Conservation (phyloP, 2,888 invertebrate genomes). For the Galerucella calmariensis region DNA sequence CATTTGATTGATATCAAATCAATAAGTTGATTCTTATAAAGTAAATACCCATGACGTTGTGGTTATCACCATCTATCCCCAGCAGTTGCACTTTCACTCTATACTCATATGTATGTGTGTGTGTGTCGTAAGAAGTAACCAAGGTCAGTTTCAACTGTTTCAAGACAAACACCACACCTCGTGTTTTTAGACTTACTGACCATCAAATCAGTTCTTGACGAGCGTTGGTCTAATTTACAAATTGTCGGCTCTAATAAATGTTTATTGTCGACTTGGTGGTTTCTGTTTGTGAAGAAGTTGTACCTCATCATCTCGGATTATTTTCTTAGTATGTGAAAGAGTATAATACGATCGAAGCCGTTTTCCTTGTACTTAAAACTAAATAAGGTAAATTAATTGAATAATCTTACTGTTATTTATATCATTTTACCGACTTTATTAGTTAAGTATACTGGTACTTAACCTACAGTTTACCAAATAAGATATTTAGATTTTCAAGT, state of each 20-base stretch:
- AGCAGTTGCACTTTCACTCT: constrained; percentile 30
- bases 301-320: neutral
- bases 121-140: constrained; percentile 29
- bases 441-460: neutral
- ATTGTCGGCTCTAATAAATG: constrained; percentile 1
- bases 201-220: constrained; percentile 26
- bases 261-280: constrained; percentile 20
- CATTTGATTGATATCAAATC: neutral
- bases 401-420: constrained; percentile 1
- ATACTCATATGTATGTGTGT: neutral
- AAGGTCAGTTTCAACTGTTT: constrained; percentile 35
- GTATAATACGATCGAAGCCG: neutral
- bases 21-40: neutral
- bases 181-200: constrained; percentile 16
- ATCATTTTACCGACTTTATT: neutral
- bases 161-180: constrained; percentile 30
- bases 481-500: too few relatives aligned
- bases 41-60: constrained; percentile 23
- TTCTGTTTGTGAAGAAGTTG: neutral
- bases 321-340: constrained; percentile 8
- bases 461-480: too few relatives aligned
- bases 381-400: constrained; percentile 23
- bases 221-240: constrained; percentile 17
- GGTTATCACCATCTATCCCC: constrained; percentile 27
- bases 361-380: constrained; percentile 25